phyloP scores from a whole-genome alignment of 2,888 invertebrate genomes.

The Chirona hameri region DNA sequence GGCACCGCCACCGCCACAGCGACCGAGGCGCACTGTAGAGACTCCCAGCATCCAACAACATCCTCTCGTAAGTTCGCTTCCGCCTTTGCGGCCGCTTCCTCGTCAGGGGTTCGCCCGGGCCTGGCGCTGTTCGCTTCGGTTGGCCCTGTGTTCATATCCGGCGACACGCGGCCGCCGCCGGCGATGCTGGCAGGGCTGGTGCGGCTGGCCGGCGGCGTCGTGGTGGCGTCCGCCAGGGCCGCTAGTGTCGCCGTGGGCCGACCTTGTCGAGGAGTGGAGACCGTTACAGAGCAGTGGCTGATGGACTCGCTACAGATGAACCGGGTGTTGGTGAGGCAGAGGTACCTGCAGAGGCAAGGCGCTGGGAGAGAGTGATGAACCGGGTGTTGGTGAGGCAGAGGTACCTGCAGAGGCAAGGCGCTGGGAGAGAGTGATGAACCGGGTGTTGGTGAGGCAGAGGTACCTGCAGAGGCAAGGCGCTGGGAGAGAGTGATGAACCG shows the following conservation, averaged over 20 bases:
- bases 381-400: no score
- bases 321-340: not conserved
- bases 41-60: no score
- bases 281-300: not conserved
- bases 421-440: no score
- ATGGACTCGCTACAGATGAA: not conserved
- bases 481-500: no score
- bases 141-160: not conserved
- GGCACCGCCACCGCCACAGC: not conserved
- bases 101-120: not conserved
- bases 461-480: no score
- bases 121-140: not conserved
- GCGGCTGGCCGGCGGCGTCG: not conserved
- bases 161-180: not conserved
- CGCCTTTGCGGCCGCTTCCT: not conserved
- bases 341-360: not conserved
- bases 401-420: no score
- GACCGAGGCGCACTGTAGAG: not conserved
- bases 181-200: not conserved
- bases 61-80: not conserved
- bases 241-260: constrained; percentile 5
- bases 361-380: no score
- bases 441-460: no score
- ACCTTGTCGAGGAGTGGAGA: not conserved
- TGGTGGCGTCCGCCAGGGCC: not conserved